A percentile compares a stretch with the other conserved stretches of the same genome.
These are phyloP conservation scores for Tympanuchus pallidicinctus DNA, from an alignment of 2,113 vertebrate genomes.

Conservation along the genomic window DNA sequence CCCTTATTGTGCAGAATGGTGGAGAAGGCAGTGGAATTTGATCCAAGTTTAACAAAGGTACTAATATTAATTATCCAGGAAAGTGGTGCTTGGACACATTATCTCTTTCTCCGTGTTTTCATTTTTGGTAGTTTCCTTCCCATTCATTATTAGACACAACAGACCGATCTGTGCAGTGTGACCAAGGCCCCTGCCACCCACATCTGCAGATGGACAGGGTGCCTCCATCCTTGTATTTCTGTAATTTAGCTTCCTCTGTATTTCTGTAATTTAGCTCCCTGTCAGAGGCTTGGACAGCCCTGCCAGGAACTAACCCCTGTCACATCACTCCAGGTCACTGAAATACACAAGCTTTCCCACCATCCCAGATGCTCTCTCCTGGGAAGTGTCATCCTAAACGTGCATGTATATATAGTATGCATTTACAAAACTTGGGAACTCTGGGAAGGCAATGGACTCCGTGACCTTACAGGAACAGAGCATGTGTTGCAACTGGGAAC, in stretches of 20 bases:
- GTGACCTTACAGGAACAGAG: not conserved
- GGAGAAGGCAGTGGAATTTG: not conserved
- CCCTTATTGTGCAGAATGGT: fast-evolving
- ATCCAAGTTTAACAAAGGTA: not conserved
- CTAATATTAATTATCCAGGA: not conserved
- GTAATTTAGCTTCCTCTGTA: not conserved
- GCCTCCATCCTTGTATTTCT: too few relatives aligned
- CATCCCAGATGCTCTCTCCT: not conserved
- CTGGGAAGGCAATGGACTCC: not conserved
- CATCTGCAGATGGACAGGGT: too few relatives aligned
- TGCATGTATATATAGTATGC: not conserved
- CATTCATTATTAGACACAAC: not conserved
- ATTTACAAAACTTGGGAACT: slow-evolving; percentile 6
- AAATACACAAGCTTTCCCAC: slow-evolving; percentile 35
- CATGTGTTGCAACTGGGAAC: slow-evolving; percentile 19
- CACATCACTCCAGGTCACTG: not conserved
- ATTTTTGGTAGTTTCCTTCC: not conserved
- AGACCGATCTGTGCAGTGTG: not conserved
- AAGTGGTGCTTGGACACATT: not conserved
- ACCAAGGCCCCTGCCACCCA: not conserved
- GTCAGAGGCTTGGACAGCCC: not conserved
- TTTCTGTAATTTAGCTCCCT: not conserved
- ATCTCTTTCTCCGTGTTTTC: not conserved
- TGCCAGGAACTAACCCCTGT: not conserved
- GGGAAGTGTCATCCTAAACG: slow-evolving; percentile 13